Evolutionary conservation across 2,113 vertebrate genomes (phyloP).

Genomic region (Rhineura floridana): DNA sequence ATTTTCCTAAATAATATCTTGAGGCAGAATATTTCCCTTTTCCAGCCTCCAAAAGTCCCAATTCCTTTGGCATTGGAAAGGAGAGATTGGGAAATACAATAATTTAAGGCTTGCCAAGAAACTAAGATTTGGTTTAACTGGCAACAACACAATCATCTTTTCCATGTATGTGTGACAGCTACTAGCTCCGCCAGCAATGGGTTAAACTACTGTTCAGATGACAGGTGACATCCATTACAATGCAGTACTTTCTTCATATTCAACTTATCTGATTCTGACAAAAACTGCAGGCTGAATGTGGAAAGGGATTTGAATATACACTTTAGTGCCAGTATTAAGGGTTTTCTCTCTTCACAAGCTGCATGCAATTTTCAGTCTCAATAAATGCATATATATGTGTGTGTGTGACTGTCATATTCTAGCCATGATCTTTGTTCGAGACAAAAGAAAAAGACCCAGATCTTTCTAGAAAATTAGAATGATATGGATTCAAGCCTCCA

Average conservation of each 20-base stretch:
- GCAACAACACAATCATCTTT: background rate
- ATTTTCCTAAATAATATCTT: background rate
- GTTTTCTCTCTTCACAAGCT: slow-evolving; percentile 29
- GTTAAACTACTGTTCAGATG: slow-evolving; percentile 5
- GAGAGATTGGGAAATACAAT: background rate
- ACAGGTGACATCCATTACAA: background rate
- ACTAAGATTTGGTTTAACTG: background rate
- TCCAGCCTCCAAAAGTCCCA: background rate
- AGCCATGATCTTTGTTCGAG: slow-evolving; percentile 15
- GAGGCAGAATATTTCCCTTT: background rate
- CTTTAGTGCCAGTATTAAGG: slow-evolving; percentile 28
- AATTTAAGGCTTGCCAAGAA: background rate
- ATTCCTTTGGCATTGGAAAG: background rate
- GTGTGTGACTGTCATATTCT: slow-evolving; percentile 25
- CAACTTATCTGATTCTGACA: background rate
- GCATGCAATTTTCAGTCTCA: slow-evolving; percentile 44
- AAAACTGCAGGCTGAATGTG: slow-evolving; percentile 22
- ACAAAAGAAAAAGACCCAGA: slow-evolving; percentile 40
- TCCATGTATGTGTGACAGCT: slow-evolving; percentile 23
- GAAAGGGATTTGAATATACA: slow-evolving; percentile 21
- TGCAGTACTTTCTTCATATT: slow-evolving; percentile 1
- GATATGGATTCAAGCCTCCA: background rate
- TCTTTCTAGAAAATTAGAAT: slow-evolving; percentile 38
- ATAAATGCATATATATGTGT: slow-evolving; percentile 35
- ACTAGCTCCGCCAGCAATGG: slow-evolving; percentile 14